Percentiles rank a stretch among this genome's conserved stretches.
phyloP scores from a whole-genome alignment of 1,140 invertebrate species.

The Pachypsylla venusta region DNA sequence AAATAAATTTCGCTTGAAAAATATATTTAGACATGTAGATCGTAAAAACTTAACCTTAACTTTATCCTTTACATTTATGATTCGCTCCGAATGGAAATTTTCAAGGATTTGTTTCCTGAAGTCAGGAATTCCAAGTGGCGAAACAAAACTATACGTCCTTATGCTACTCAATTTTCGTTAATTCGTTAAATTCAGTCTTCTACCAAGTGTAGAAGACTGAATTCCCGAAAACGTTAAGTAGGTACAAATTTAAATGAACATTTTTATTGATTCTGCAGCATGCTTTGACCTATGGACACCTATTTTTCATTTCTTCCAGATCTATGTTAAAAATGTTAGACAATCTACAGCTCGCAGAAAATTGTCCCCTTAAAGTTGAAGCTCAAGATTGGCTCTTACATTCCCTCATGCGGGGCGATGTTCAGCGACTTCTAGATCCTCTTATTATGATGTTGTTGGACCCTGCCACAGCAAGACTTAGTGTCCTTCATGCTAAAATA shows the following conservation, averaged over 20 bases:
- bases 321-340: slow-evolving; percentile 62
- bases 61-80: too few species aligned
- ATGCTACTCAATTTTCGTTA: not conserved
- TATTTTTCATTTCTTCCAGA: too few species aligned
- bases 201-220: not conserved
- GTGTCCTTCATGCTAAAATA: slow-evolving; percentile 69
- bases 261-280: slow-evolving; percentile 9
- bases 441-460: slow-evolving; percentile 62
- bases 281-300: too few species aligned
- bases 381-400: slow-evolving; percentile 58
- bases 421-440: slow-evolving; percentile 62
- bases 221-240: too few species aligned
- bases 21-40: too few species aligned
- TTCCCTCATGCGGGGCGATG: slow-evolving; percentile 56
- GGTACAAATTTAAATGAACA: slow-evolving; percentile 1
- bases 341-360: slow-evolving; percentile 49
- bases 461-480: slow-evolving; percentile 66
- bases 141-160: not conserved
- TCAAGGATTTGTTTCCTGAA: not conserved
- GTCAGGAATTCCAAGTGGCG: not conserved
- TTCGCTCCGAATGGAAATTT: not conserved
- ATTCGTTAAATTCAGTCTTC: not conserved
- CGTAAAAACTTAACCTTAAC: too few species aligned
- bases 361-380: slow-evolving; percentile 49
- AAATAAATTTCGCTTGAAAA: too few species aligned